Percentiles rank a stretch among this genome's conserved stretches.
These are phyloP conservation scores for Zaprionus bogoriensis DNA, from an alignment of 2,888 invertebrate genomes.

Conservation along the genomic window DNA sequence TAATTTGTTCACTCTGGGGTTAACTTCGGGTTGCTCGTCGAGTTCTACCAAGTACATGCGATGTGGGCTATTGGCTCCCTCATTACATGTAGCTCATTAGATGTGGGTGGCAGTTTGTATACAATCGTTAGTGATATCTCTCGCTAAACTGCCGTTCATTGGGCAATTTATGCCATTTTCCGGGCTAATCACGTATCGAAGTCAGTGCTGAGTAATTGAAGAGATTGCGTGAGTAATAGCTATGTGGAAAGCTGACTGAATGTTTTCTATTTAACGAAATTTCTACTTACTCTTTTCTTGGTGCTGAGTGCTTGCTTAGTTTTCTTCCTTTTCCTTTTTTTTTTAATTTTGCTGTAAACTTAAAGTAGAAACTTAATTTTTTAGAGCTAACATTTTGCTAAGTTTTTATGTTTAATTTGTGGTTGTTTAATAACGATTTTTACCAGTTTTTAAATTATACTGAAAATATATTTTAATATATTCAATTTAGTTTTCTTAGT, in stretches of 20 bases:
- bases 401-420: no score
- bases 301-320: background rate
- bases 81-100: background rate
- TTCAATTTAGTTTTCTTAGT: no score
- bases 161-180: conserved; percentile 7
- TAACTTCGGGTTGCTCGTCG: conserved; percentile 13
- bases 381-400: no score
- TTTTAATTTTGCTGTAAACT: no score
- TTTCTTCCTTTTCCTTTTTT: no score
- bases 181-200: conserved; percentile 10
- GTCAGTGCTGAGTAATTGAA: conserved; percentile 11
- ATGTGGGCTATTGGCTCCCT: conserved; percentile 13
- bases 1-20: conserved; percentile 43
- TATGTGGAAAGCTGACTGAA: no score
- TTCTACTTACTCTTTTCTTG: background rate
- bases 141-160: conserved; percentile 3
- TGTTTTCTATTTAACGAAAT: no score
- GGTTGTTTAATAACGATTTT: no score
- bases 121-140: conserved; percentile 11
- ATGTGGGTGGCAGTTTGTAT: conserved; percentile 21
- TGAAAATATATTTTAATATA: no score
- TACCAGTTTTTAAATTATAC: no score
- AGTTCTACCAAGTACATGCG: conserved; percentile 19
- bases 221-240: no score
- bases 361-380: no score